Evolutionary conservation across 1,140 invertebrate species (phyloP), one percentile per base, ranked within the genome.

Genomic region (Delia radicum): DNA sequence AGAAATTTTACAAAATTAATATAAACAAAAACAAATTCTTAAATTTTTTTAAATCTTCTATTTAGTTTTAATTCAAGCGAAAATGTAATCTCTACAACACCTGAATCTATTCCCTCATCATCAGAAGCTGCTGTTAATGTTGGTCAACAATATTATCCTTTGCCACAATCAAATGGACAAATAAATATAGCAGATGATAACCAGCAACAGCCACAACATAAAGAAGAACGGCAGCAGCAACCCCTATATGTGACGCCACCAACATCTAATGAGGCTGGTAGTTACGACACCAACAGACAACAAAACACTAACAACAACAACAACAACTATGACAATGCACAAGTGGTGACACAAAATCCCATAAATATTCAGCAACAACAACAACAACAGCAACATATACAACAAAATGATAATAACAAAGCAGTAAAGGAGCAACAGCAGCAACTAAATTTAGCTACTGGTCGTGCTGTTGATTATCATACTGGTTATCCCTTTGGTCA

Each of bases 381-480:
- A 62, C 55, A 63, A 65, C 61, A 33, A 65, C 24, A 33, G 33
- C 13, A 46, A 18, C n/a, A 67, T 15, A 24, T 55, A 18, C 69
- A 69, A 72, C 73, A 55, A 7, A 33, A 72, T 29, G 24, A 28
- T 8, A 69, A 69, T 12, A 46, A 67, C 18, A 75, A 21, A 31
- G 48, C 48, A 15, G 13, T 21, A 37, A 21, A 28, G 61, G 10
- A n/a, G 21, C 0, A 79, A 31, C 74, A 77, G 7, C 29, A 75
- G 1, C 33, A 79, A 0, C 48, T 37, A n/a, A 77, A 75, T 21
- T 78, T 80, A 0, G 81, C 83, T 24, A 85, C 83, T 15, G 83
- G 83, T n/a, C 83, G 83, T 0, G 83, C 83, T 6, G 80, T 85
- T 1, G 83, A 85, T 69, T 85, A 85, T 76, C 79, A 82, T n/a